Base-by-base conservation (phyloP, 2,113 vertebrate genomes). In the Microtus ochrogaster region DNA sequence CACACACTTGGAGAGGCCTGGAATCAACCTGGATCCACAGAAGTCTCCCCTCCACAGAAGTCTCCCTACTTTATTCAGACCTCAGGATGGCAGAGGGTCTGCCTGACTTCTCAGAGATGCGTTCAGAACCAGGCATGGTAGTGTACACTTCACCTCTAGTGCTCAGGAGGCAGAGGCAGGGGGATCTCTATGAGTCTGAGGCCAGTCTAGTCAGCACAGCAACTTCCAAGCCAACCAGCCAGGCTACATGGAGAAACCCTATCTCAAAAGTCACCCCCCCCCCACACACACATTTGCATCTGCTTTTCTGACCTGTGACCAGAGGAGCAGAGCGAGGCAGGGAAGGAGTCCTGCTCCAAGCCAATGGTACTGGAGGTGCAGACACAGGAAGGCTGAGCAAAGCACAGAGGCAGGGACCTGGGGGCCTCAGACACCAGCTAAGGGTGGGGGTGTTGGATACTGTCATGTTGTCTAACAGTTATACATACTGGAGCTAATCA, bases 401-500 rank as follows among this genome's bases (percentile, higher is more conserved):
- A 26, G 33, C 28, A 65, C 28, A 76, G 36, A 74, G 8, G 22
- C 4, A 39, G 21, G n/a, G 17, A 30, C 12, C 22, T 14, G 49
- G 13, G 49, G 33, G 17, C 22, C 17, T 58, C 70, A 66, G 36
- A 52, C 22, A 74, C n/a, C 7, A 39, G n/a, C 44, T 76, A 47
- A 24, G 41, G 7, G n/a, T 7, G 1, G 13, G 8, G 3, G 2
- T 5, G 49, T 61, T 24, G 44, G 12, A 63, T 28, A 12, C 7
- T 21, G 14, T 30, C 33, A 58, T 55, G 44, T 22, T 11, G 66
- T 47, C 4, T 4, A 28, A 36, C 3, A 3, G 49, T 9, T 30
- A 28, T 2, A 58, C 14, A 16, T 12, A 44, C 16, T 33, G 65
- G 28, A 19, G 66, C 30, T 63, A 4, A 41, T 49, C 11, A 52